phyloP scores from a whole-genome alignment of 2,888 invertebrate species.

The Drosophila algonquin region DNA sequence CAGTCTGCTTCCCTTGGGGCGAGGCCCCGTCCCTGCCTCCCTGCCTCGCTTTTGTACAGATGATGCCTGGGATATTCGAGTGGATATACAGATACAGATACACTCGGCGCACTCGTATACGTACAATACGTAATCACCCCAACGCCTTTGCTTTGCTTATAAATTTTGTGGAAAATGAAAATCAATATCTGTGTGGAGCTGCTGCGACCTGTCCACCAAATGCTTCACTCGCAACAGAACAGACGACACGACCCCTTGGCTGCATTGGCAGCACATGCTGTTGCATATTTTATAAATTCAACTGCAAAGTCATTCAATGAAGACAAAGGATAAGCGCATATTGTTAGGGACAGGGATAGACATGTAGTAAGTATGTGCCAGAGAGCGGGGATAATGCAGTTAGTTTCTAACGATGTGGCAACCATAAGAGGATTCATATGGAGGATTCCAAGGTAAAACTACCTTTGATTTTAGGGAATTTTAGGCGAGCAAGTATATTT shows the following conservation, averaged over 20 bases:
- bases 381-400: constrained; percentile 4
- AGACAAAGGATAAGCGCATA: constrained; percentile 17
- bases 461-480: too few relatives aligned
- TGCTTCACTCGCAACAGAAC: not conserved
- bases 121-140: constrained; percentile 60
- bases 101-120: constrained; percentile 26
- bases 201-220: not conserved
- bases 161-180: constrained; percentile 61
- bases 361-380: constrained; percentile 1
- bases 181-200: constrained; percentile 53
- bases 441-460: not conserved
- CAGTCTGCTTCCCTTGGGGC: not conserved
- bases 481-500: too few relatives aligned
- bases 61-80: constrained; percentile 23
- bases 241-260: not conserved
- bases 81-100: constrained; percentile 30
- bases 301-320: constrained; percentile 64
- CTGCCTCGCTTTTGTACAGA: constrained; percentile 1
- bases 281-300: constrained; percentile 73
- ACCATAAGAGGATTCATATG: not conserved
- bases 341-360: not conserved
- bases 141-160: constrained; percentile 42
- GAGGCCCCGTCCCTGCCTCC: too few relatives aligned
- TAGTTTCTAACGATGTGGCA: constrained; percentile 13
- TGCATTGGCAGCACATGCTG: constrained; percentile 59